These are phyloP conservation scores for Spea hammondii DNA, from an alignment of 2,797 vertebrate species.

Conservation along the genomic window DNA sequence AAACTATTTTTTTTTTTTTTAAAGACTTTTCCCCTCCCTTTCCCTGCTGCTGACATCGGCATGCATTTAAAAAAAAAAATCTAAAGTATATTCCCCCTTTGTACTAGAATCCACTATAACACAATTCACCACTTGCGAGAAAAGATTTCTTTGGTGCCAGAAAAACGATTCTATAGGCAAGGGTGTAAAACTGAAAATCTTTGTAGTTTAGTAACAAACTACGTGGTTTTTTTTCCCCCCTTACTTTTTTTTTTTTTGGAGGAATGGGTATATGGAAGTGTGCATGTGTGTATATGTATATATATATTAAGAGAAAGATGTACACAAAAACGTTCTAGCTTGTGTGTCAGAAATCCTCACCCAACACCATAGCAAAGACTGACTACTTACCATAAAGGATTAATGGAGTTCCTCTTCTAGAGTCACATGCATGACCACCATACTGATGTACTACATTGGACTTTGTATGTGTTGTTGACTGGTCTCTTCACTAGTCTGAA, in stretches of 20 bases:
- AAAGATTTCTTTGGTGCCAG: too few species aligned
- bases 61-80: background rate
- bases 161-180: too few species aligned
- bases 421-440: constrained; percentile 26
- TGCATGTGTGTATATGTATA: too few species aligned
- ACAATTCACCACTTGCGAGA: too few species aligned
- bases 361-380: constrained; percentile 2
- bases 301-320: too few species aligned
- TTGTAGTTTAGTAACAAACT: too few species aligned
- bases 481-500: constrained; percentile 3
- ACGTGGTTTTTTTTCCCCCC: background rate
- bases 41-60: constrained; percentile 33
- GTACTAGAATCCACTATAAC: too few species aligned
- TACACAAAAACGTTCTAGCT: background rate
- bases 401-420: background rate
- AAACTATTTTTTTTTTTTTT: background rate
- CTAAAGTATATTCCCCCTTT: constrained; percentile 1
- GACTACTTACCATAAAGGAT: constrained; percentile 31
- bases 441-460: constrained; percentile 23
- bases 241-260: too few species aligned
- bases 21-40: background rate
- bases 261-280: too few species aligned
- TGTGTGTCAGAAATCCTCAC: background rate
- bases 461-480: constrained; percentile 13
- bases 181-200: too few species aligned